phyloP scores from a whole-genome alignment of 2,797 vertebrate genomes.

The Fundulus diaphanus region DNA sequence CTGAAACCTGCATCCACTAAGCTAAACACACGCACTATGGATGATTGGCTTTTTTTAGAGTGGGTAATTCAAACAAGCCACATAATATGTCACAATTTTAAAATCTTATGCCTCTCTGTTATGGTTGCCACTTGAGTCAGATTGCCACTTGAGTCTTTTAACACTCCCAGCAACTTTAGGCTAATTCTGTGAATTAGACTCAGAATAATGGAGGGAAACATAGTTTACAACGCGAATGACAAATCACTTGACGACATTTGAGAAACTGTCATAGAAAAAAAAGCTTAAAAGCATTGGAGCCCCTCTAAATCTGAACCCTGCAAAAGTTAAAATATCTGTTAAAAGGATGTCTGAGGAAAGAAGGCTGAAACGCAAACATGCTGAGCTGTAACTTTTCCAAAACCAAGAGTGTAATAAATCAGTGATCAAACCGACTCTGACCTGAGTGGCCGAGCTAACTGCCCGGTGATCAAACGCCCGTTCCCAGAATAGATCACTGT shows the following conservation, averaged over 20 bases:
- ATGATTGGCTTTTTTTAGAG: neutral
- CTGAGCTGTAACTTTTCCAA: constrained; percentile 6
- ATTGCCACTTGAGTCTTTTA: neutral
- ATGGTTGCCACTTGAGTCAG: too few species aligned
- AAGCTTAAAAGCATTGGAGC: neutral
- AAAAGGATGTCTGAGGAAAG: neutral
- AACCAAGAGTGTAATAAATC: constrained; percentile 2
- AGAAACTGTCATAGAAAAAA: neutral
- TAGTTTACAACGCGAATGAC: neutral
- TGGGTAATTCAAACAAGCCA: neutral
- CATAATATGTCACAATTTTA: neutral
- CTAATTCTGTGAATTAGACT: neutral
- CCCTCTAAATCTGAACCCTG: neutral
- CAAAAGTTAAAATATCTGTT: neutral
- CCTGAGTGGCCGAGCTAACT: neutral
- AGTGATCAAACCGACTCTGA: neutral
- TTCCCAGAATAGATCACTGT: neutral
- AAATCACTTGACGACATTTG: neutral
- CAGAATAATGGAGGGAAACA: neutral
- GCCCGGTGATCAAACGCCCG: neutral
- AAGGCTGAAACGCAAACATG: neutral
- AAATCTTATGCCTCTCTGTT: neutral
- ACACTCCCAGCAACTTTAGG: neutral
- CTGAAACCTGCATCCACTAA: neutral
- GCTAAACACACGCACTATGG: neutral